These are phyloP conservation scores for Anser brachyrhynchus DNA, from an alignment of 2,113 vertebrate genomes.

Conservation along the genomic window DNA sequence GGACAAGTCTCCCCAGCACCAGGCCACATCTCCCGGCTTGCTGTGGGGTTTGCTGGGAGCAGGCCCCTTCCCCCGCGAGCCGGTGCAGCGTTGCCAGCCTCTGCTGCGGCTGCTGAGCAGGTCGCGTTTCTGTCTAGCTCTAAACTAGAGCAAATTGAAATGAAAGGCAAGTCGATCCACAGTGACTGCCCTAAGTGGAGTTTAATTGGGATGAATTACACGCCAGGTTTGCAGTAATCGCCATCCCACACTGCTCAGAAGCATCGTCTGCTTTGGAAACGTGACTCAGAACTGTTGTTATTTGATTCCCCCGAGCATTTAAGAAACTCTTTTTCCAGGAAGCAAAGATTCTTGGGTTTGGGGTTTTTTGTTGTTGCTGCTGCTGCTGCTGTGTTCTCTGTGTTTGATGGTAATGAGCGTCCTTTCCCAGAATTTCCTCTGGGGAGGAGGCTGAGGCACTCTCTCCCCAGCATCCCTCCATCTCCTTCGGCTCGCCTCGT, in stretches of 20 bases:
- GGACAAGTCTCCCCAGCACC: not conserved
- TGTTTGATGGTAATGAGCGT: not conserved
- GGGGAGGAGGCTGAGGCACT: not conserved
- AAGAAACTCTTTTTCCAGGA: slow-evolving; percentile 69
- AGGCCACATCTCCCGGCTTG: not conserved
- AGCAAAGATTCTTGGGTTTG: slow-evolving; percentile 39
- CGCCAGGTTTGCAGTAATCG: slow-evolving; percentile 50
- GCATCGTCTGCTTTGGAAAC: slow-evolving; percentile 62
- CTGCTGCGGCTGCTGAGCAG: not conserved
- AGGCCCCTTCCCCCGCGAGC: not conserved
- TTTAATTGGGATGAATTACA: slow-evolving; percentile 56
- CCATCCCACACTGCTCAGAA: slow-evolving; percentile 42
- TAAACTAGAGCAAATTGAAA: not conserved
- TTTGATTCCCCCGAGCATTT: slow-evolving; percentile 51
- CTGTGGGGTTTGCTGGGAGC: fast-evolving
- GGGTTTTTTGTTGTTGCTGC: not conserved
- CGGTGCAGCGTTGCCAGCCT: not conserved
- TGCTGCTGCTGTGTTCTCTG: slow-evolving; percentile 13
- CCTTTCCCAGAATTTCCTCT: slow-evolving; percentile 33
- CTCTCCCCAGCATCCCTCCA: not conserved
- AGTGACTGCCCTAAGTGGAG: slow-evolving; percentile 13
- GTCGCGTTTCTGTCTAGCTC: not conserved
- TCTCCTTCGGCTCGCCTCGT: not conserved
- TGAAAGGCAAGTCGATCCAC: not conserved
- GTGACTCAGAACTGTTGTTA: slow-evolving; percentile 70